Evolutionary conservation across 1,140 invertebrate species (phyloP).

Genomic region (Contarinia nasturtii): DNA sequence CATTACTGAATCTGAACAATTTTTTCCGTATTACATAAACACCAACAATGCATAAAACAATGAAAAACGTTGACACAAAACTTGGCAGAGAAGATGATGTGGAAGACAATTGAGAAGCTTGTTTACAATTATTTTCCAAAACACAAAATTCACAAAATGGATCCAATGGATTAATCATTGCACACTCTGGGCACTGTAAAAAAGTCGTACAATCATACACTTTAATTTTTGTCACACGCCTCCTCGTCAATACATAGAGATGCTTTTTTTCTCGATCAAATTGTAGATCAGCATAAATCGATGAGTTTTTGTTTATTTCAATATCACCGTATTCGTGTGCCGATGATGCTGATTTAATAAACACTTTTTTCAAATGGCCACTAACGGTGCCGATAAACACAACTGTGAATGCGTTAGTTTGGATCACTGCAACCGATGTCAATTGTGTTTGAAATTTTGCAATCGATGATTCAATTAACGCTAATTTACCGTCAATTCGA

Average conservation of each 20-base stretch:
- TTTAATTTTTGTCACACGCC: conserved; percentile 79
- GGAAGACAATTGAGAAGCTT: too few relatives aligned
- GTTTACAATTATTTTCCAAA: conserved; percentile 89
- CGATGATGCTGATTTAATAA: conserved; percentile 64
- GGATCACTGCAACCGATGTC: conserved; percentile 87
- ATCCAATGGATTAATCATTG: conserved; percentile 79
- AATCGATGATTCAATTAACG: conserved; percentile 69
- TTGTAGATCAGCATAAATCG: conserved; percentile 73
- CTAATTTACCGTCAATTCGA: conserved; percentile 78
- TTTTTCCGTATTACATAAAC: too few relatives aligned
- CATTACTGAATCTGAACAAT: too few relatives aligned
- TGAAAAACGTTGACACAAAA: too few relatives aligned
- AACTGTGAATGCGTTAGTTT: conserved; percentile 88
- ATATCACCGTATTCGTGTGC: conserved; percentile 83
- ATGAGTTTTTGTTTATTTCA: conserved; percentile 55
- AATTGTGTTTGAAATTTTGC: conserved; percentile 61
- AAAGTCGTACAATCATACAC: conserved; percentile 90
- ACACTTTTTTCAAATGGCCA: conserved; percentile 89
- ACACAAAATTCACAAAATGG: conserved; percentile 98
- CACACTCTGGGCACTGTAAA: conserved; percentile 75
- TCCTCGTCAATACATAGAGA: conserved; percentile 85
- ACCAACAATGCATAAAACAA: too few relatives aligned
- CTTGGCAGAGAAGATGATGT: too few relatives aligned
- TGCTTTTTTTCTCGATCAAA: conserved; percentile 79
- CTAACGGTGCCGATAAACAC: conserved; percentile 83